Evolutionary conservation across 64 coral and sea anemone species (phyloP).

Genomic region (Stichodactyla mertensii): DNA sequence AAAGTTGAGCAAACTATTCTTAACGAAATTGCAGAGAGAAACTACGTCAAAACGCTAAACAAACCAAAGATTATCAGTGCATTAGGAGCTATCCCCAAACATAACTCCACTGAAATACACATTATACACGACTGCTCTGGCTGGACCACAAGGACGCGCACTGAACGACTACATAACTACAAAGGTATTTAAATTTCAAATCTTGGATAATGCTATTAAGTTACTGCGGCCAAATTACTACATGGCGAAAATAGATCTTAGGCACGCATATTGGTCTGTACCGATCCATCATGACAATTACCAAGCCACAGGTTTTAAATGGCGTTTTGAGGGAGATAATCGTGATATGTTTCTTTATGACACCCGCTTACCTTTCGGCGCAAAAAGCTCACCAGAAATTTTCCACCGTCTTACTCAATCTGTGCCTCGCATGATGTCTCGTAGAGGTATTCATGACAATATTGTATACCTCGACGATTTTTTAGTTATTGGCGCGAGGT

Average conservation of each 20-base stretch:
- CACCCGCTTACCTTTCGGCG: constrained; percentile 20
- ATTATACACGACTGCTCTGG: constrained; percentile 40
- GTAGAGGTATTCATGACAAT: background rate
- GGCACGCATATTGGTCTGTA: no score
- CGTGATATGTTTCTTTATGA: constrained; percentile 8
- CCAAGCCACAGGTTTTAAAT: background rate
- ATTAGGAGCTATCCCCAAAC: constrained; percentile 45
- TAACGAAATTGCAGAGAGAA: constrained; percentile 19
- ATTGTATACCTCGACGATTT: background rate
- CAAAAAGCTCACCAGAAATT: constrained; percentile 21
- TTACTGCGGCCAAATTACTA: background rate
- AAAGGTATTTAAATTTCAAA: constrained; percentile 32
- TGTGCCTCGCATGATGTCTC: background rate
- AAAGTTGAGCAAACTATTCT: constrained; percentile 6
- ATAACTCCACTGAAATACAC: constrained; percentile 15
- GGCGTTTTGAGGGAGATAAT: background rate
- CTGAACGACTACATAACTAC: constrained; percentile 41
- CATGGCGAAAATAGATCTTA: background rate
- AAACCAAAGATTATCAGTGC: constrained; percentile 48
- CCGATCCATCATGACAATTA: no score
- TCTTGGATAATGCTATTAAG: constrained; percentile 10
- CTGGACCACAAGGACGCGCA: constrained; percentile 13
- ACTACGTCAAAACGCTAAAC: constrained; percentile 17
- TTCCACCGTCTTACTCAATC: constrained; percentile 13
- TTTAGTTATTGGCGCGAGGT: background rate